Evolutionary conservation across 2,113 vertebrate species (phyloP).

Genomic region (Bungarus multicinctus): DNA sequence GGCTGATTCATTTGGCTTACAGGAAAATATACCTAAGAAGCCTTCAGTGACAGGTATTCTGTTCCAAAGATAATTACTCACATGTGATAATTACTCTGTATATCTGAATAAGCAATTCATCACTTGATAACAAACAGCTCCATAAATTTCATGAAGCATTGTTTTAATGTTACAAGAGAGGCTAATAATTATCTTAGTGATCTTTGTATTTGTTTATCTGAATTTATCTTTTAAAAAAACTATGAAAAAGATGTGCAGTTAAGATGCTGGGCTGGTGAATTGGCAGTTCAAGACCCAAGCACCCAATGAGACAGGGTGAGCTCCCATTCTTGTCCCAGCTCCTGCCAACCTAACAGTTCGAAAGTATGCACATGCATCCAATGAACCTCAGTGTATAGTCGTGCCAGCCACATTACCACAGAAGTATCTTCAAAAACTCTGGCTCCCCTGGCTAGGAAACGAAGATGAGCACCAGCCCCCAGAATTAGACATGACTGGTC

Average conservation of each 20-base stretch:
- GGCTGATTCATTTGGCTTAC: neutral
- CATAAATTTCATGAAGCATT: neutral
- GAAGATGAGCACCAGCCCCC: no score
- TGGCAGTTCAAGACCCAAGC: neutral
- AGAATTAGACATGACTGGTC: no score
- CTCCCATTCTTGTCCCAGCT: no score
- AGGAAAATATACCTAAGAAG: neutral
- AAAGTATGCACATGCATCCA: neutral
- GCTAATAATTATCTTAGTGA: neutral
- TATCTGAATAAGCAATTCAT: neutral
- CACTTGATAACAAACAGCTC: neutral
- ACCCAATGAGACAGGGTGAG: neutral
- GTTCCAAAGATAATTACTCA: neutral
- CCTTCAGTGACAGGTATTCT: neutral
- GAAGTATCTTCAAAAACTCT: no score
- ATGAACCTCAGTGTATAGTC: no score
- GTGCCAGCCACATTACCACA: no score
- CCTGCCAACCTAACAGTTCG: neutral
- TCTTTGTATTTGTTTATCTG: neutral
- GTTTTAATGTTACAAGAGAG: neutral
- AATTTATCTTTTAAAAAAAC: neutral
- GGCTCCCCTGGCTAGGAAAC: no score
- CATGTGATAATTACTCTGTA: neutral
- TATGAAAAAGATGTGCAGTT: neutral
- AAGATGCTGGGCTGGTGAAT: neutral